A percentile compares a stretch with the other conserved stretches of the same genome.
Evolutionary conservation across 64 coral and sea anemone species (phyloP).

Genomic region (Anthopleura sola): DNA sequence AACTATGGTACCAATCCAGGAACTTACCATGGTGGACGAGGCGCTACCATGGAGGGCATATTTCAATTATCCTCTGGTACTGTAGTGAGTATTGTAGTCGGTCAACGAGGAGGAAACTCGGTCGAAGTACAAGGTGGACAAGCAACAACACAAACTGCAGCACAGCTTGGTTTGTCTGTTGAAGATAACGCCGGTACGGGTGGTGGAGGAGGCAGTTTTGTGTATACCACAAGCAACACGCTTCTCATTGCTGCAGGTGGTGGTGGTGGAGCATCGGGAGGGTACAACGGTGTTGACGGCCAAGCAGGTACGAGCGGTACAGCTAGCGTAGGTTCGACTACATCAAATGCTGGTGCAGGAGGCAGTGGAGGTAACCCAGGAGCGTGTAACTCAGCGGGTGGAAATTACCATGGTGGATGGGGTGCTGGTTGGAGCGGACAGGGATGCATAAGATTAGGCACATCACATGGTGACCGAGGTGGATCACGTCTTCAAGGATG

Average conservation of each 20-base stretch:
- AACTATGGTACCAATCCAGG: conserved; percentile 16
- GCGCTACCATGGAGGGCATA: conserved; percentile 20
- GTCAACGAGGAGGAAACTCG: conserved; percentile 36
- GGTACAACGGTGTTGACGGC: neutral
- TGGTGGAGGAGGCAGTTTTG: conserved; percentile 33
- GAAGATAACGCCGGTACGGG: neutral
- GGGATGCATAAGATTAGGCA: too few relatives aligned
- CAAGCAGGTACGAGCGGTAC: too few relatives aligned
- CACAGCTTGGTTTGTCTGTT: conserved; percentile 38
- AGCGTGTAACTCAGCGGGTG: too few relatives aligned
- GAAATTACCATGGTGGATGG: too few relatives aligned
- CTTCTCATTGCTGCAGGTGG: conserved; percentile 21
- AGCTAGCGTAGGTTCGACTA: too few relatives aligned
- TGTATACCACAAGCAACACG: neutral
- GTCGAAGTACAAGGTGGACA: conserved; percentile 37
- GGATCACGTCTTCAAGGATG: neutral
- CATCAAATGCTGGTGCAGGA: too few relatives aligned
- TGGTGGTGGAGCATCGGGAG: conserved; percentile 25
- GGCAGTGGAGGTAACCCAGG: too few relatives aligned
- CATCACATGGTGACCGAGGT: neutral
- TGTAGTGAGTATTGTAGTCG: neutral
- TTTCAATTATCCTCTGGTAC: neutral
- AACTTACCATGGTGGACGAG: neutral
- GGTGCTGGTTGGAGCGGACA: too few relatives aligned
- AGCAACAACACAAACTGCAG: conserved; percentile 35